These are phyloP conservation scores for Mermis nigrescens DNA, from an alignment of 2,888 invertebrate genomes.

Conservation along the genomic window DNA sequence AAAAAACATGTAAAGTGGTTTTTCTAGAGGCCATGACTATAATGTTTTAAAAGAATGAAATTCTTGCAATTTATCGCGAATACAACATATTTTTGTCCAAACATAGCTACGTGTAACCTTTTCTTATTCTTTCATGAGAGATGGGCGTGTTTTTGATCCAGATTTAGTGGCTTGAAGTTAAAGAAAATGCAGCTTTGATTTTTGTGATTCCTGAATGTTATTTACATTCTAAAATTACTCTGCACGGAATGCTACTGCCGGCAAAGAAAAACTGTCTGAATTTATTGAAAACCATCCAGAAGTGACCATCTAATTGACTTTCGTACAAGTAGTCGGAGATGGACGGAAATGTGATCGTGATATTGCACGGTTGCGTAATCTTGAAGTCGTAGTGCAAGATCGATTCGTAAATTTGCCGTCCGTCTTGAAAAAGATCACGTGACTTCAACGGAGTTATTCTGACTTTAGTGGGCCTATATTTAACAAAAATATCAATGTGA, in stretches of 20 bases:
- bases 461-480: constrained; percentile 55
- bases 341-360: constrained; percentile 42
- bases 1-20: too few species aligned
- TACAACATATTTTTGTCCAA: too few species aligned
- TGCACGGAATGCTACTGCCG: constrained; percentile 72
- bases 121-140: too few species aligned
- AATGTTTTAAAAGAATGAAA: too few species aligned
- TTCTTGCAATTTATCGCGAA: too few species aligned
- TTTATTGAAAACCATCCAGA: constrained; percentile 83
- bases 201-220: too few species aligned
- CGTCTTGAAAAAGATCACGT: constrained; percentile 66
- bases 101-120: too few species aligned
- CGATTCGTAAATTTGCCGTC: constrained; percentile 72
- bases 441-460: constrained; percentile 56
- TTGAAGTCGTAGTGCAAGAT: constrained; percentile 58
- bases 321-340: constrained; percentile 78
- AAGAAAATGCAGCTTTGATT: too few species aligned
- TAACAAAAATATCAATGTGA: not conserved
- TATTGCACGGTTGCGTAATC: constrained; percentile 13
- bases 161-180: too few species aligned
- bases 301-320: constrained; percentile 78
- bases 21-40: too few species aligned
- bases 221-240: constrained; percentile 38
- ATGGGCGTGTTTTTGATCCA: too few species aligned
- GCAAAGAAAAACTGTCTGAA: constrained; percentile 66